Conservation (phyloP, 2,888 invertebrate genomes). For the Ypsolopha sequella region DNA sequence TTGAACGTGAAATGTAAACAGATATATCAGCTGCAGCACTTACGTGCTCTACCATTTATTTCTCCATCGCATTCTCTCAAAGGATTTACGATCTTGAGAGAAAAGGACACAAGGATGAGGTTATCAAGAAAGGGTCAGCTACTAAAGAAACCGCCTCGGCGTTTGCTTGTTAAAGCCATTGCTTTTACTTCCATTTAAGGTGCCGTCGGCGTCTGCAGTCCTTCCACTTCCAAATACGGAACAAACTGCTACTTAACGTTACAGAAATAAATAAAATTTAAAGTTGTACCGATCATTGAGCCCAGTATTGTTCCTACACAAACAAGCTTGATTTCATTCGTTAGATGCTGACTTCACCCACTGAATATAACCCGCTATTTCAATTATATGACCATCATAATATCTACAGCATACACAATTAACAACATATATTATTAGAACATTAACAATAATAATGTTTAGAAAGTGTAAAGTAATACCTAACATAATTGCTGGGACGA, state of each 20-base stretch:
- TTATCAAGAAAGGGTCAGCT: constrained; percentile 18
- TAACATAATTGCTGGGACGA: too few relatives aligned
- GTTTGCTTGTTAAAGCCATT: constrained; percentile 39
- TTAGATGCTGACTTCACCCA: too few relatives aligned
- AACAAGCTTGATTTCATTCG: background rate
- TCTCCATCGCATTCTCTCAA: background rate
- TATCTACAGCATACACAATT: too few relatives aligned
- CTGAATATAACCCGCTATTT: too few relatives aligned
- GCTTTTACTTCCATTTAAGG: constrained; percentile 37
- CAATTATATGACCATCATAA: too few relatives aligned
- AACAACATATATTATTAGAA: too few relatives aligned
- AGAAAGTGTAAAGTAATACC: too few relatives aligned
- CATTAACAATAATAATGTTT: too few relatives aligned
- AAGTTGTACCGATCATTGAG: background rate
- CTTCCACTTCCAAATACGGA: constrained; percentile 29
- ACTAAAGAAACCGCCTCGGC: constrained; percentile 18
- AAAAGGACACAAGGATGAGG: constrained; percentile 11
- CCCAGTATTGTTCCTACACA: background rate
- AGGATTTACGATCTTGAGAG: background rate
- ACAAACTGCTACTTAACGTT: constrained; percentile 21
- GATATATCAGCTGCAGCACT: background rate
- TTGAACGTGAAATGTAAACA: background rate
- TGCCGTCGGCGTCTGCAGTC: constrained; percentile 27
- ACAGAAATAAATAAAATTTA: background rate
- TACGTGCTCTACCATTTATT: background rate